A percentile compares a stretch with the other conserved stretches of the same genome.
These are phyloP conservation scores for Drosophila ercepeae DNA, from an alignment of 1,140 invertebrate genomes.

Conservation along the genomic window DNA sequence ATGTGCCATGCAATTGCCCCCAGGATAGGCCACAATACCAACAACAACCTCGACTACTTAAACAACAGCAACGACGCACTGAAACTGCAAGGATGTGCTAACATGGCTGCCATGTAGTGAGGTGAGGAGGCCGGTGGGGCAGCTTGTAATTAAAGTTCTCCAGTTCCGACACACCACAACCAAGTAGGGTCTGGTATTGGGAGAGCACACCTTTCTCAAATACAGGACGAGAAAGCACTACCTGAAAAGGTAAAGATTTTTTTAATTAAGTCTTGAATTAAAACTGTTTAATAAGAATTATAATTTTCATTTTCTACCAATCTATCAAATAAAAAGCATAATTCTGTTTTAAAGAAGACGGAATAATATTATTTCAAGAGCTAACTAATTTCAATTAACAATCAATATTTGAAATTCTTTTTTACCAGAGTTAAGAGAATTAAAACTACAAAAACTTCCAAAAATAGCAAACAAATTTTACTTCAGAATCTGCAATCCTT, in stretches of 20 bases:
- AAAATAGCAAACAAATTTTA: background rate
- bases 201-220: background rate
- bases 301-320: too few relatives aligned
- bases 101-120: slow-evolving; percentile 37
- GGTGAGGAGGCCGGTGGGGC: slow-evolving; percentile 10
- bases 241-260: too few relatives aligned
- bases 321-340: too few relatives aligned
- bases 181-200: background rate
- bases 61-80: slow-evolving; percentile 4
- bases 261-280: too few relatives aligned
- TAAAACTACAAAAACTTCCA: background rate
- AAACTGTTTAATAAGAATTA: too few relatives aligned
- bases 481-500: background rate
- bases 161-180: background rate
- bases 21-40: slow-evolving; percentile 37
- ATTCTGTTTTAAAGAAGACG: too few relatives aligned
- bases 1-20: slow-evolving; percentile 59
- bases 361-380: too few relatives aligned
- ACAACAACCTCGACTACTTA: slow-evolving; percentile 8
- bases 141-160: slow-evolving; percentile 38
- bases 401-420: too few relatives aligned
- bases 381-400: too few relatives aligned
- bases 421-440: background rate
- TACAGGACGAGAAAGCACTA: too few relatives aligned
- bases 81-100: slow-evolving; percentile 42